Evolutionary conservation across 2,888 invertebrate genomes (phyloP), one percentile per base, ranked within the genome.

Genomic region (Eurytoma adleriae): DNA sequence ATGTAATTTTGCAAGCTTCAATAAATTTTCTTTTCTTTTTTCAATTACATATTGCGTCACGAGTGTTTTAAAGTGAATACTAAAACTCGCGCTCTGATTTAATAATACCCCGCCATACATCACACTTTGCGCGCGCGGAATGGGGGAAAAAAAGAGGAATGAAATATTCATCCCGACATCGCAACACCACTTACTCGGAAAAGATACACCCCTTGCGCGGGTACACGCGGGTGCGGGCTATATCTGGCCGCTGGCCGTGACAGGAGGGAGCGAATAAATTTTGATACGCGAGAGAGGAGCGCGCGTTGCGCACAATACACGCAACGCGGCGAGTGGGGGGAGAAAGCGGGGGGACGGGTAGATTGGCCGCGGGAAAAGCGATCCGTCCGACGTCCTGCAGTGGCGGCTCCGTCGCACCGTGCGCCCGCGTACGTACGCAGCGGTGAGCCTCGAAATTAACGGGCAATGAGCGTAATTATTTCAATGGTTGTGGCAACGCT

Each of bases 381-480:
- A 74, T 74, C 73, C 79, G 66, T 68, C 69, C 77, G 50, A 68
- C 76, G 77, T 75, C 75, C 56, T 24, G 76, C 54, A 72, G 69
- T 56, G 52, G 27, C 61, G 7, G 27, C 24, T 24, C 24, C 27
- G 20, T 14, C 61, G 20, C 24, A 24, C 24, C 24, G 12, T 24
- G 54, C 54, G 52, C 50, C 50, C 24, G 57, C 20, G 57, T 30
- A 56, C 56, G 54, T 62, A 24, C 20, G 52, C 57, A 68, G 79
- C 74, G 77, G 79, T 59, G 74, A 86, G 86, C 87, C 88, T 87
- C 88, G 86, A 87, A 89, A 89, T 89, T 89, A 89, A 89, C 89
- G 88, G 86, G 85, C 88, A 88, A 86, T 85, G 87, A 87, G 86
- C 86, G 88, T 89, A 89, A 89, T 89, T 88, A 88, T 89, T 89